Evolutionary conservation across 2,888 invertebrate genomes (phyloP), one percentile per base, ranked within the genome.

Genomic region (Lottia scabra): DNA sequence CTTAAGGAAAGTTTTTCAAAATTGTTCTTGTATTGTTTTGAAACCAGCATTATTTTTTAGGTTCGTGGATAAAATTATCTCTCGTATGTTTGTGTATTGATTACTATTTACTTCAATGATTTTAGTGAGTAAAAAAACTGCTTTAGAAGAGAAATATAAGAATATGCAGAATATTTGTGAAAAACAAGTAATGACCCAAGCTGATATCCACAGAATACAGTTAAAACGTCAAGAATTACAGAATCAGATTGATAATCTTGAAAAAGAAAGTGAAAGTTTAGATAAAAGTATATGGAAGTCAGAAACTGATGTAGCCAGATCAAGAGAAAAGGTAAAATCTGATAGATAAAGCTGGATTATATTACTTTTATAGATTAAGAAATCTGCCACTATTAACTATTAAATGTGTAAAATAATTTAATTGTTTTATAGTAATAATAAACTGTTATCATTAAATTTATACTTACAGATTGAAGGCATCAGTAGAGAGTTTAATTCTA

Each of bases 121-220:
- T 38, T 38, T 38, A 38, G 85, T 65, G 44, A 67, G 74, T 46
- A 84, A 86, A 48, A 64, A 80, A 19, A 77, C 81, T 64, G 72
- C 78, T 3, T 68, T 81, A 23, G 65, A 77, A 38, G 74, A 78
- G 2, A 79, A 80, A 64, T 74, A 78, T 45, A 68, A 80, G 38
- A 73, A 80, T 63, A 83, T 85, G 81, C 82, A 84, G 76, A 72
- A 73, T 26, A 80, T 85, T 15, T 85, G 81, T 69, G 84, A 87
- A 68, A 78, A 78, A 6, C 87, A 88, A 73, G 83, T 84, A 56
- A 81, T 85, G 69, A 82, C 84, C 0, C 84, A 79, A n/a, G 83
- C 81, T 13, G 87, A 87, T 74, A 83, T 87, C 12, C 83, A 86
- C 44, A 76, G 85, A 19, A 81, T 87, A 13, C 82, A 83, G 65